Evolutionary conservation across 2,888 invertebrate genomes (phyloP), one percentile per base, ranked within the genome.

Genomic region (Drosophila mercatorum): DNA sequence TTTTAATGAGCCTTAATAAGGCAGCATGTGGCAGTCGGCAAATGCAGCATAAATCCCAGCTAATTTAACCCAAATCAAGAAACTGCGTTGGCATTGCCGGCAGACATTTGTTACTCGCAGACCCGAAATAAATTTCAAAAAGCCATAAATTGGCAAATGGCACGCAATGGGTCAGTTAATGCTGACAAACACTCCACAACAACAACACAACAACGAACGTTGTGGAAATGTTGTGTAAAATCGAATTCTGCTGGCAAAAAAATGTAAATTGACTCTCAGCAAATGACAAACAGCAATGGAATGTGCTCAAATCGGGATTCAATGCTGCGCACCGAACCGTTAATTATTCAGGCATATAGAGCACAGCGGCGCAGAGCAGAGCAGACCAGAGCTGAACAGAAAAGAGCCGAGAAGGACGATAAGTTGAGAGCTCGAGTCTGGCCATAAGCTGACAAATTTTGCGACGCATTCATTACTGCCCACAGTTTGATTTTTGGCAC

Each of bases 51-150:
- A 83, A 87, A 82, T 85, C 88, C 73, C 66, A 40, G 51, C 73
- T 78, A 72, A 80, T 73, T 74, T 62, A 79, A 81, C 83, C 88
- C 77, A 82, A 86, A 87, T 85, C 86, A 82, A 60, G 66, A 68
- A 77, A 72, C 62, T 72, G 78, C 68, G 66, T 62, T 62, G 63
- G 72, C 67, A 75, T 61, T 56, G 71, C 70, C 69, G 79, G 41
- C 71, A 72, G 72, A 61, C 75, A 69, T 79, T 73, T 78, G 76
- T 66, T 70, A 76, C 65, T 66, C 61, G 65, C 62, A 61, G 78
- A 81, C 74, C 86, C 71, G 44, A 80, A 78, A 86, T 88, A 88
- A 86, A 88, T 88, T 80, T 77, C 67, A 61, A 71, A 76, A 80
- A 72, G 69, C 87, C 81, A 88, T 88, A 88, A 87, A 87, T 86